Base-by-base conservation (phyloP, 2,113 vertebrate genomes). In the Hipposideros armiger region DNA sequence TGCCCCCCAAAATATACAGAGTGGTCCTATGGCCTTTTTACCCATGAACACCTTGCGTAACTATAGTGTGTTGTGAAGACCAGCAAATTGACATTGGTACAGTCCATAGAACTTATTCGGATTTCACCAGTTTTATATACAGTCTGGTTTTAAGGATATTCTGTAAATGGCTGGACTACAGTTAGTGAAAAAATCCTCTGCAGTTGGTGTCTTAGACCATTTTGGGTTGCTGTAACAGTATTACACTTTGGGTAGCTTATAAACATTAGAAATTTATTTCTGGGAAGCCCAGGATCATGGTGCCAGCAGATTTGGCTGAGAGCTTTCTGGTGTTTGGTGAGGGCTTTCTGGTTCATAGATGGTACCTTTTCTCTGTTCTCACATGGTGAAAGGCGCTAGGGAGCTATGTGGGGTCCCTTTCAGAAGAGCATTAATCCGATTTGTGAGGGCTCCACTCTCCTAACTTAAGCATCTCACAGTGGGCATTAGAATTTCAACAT, bases 71-170 rank as follows among this genome's bases (percentile, higher is more conserved):
- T 4, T 45, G 19, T 93, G 84, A 78, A 84, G n/a, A 22, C 42
- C 1, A 30, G 42, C 78, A 93, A 45, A 62, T 93, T 54, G 52
- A 60, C 26, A 36, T 50, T 82, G 36, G 28, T 92, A 62, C n/a
- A 70, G 11, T 70, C 56, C 24, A 87, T 16, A 88, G 77, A 90
- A 50, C 16, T 62, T 77, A 93, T 0, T 60, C 36, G 73, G 16
- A 28, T 69, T 76, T 92, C 7, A 70, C 6, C 28, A 70, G 32
- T 80, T 85, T 66, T 85, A 24, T 45, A 11, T 93, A 66, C 2
- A 90, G 3, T 74, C 15, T 86, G 19, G 2, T 83, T 90, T 93
- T 89, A 90, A 78, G 54, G 24, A 60, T 70, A 73, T 64, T 91
- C 74, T 87, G 3, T 73, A 26, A 47, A 82, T 94, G 42, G 22